phyloP scores from a whole-genome alignment of 2,113 vertebrate genomes.

The Nothoprocta perdicaria region DNA sequence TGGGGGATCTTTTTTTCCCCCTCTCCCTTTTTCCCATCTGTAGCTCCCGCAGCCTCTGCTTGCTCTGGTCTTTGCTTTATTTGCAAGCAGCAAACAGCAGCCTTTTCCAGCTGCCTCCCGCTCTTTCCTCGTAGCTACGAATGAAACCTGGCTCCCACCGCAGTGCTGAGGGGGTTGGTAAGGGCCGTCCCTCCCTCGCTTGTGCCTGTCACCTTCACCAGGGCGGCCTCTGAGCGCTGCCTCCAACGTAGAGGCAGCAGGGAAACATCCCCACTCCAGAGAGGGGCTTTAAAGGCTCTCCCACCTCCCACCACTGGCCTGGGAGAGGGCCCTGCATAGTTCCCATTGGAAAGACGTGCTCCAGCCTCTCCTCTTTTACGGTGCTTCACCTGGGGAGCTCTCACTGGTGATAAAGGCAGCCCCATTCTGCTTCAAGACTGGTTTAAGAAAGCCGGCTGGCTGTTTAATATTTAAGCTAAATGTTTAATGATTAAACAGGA shows the following conservation, averaged over 20 bases:
- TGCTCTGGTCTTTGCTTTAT: background rate
- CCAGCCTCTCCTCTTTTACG: background rate
- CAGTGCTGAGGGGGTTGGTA: background rate
- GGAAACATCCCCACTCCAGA: background rate
- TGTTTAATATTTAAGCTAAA: constrained; percentile 65
- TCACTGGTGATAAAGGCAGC: background rate
- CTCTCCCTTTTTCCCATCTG: background rate
- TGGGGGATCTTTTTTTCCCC: background rate
- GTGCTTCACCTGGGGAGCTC: background rate
- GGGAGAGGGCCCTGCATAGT: rapidly evolving
- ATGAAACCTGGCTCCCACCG: background rate
- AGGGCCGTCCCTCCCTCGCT: background rate
- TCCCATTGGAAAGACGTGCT: background rate
- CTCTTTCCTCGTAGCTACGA: background rate
- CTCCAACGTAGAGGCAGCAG: background rate
- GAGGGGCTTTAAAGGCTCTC: background rate
- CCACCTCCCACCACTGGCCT: rapidly evolving
- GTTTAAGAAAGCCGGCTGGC: constrained; percentile 36
- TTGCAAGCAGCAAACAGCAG: background rate
- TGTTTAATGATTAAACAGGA: constrained; percentile 64
- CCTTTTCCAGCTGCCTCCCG: background rate
- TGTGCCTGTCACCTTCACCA: background rate
- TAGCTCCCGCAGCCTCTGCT: background rate
- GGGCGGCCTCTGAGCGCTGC: background rate
- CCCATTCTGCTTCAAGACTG: constrained; percentile 16